Evolutionary conservation across 2,888 invertebrate species (phyloP).

Genomic region (Thyatira batis): DNA sequence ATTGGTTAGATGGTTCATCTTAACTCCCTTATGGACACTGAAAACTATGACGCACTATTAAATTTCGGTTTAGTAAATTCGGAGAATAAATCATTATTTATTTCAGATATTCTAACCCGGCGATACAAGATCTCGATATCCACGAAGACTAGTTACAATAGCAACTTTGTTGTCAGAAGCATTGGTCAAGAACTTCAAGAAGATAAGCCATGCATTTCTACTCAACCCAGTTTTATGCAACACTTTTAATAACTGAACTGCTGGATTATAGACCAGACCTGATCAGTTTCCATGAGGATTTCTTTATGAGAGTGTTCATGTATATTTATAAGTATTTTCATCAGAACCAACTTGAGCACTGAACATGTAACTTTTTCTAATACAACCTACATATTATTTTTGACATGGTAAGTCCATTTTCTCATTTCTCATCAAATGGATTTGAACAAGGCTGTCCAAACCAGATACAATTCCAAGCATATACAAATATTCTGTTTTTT

Average conservation of each 20-base stretch:
- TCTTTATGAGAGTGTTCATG: constrained; percentile 3
- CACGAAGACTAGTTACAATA: background rate
- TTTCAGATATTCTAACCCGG: no score
- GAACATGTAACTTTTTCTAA: background rate
- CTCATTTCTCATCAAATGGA: no score
- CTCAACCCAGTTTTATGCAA: background rate
- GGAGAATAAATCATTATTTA: no score
- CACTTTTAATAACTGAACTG: background rate
- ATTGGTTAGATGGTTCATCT: no score
- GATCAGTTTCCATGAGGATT: constrained; percentile 1
- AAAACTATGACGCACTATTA: no score
- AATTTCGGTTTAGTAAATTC: no score
- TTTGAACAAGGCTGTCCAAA: no score
- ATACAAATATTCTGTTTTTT: no score
- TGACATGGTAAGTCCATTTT: background rate
- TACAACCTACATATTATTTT: background rate
- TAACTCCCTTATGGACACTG: no score
- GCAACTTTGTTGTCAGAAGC: background rate
- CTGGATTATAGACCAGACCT: background rate
- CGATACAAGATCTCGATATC: no score
- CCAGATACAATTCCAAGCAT: no score
- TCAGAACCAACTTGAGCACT: background rate
- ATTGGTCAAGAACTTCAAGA: background rate
- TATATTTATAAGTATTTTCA: background rate
- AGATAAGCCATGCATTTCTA: background rate